Evolutionary conservation across 37 sponge, comb jelly and placozoan genomes (phyloP).

Genomic region (Petrosia ficiformis): DNA sequence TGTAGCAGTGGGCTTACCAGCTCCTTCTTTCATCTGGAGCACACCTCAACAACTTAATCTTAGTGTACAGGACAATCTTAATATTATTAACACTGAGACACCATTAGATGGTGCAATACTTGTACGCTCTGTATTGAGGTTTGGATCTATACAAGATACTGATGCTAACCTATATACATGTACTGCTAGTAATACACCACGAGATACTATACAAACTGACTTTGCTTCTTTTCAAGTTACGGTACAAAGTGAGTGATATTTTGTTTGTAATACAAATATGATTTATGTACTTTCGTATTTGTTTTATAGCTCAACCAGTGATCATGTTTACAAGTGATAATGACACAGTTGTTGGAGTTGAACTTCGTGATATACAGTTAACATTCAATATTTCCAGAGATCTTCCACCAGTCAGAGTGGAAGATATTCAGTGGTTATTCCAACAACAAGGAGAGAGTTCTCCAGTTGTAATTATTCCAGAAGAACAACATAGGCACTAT

Average conservation of each 20-base stretch:
- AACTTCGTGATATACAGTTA: neutral
- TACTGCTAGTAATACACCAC: conserved; percentile 1
- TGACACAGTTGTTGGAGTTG: neutral
- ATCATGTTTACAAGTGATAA: neutral
- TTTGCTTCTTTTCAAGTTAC: neutral
- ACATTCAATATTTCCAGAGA: neutral
- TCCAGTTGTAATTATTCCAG: neutral
- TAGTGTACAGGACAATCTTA: neutral
- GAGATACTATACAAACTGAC: no score
- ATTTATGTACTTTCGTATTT: neutral
- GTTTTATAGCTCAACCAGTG: neutral
- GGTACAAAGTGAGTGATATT: conserved; percentile 10
- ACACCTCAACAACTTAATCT: neutral
- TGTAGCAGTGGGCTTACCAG: neutral
- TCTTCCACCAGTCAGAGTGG: neutral
- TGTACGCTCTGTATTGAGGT: neutral
- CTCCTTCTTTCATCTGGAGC: neutral
- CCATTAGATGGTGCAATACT: neutral
- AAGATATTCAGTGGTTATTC: conserved; percentile 12
- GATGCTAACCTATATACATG: conserved; percentile 9
- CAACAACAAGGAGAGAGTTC: neutral
- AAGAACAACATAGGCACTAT: neutral
- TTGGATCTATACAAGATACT: neutral
- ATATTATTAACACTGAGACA: neutral
- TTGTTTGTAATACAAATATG: neutral